Evolutionary conservation across 1,140 invertebrate species (phyloP).

Genomic region (Lepidostoma basale): DNA sequence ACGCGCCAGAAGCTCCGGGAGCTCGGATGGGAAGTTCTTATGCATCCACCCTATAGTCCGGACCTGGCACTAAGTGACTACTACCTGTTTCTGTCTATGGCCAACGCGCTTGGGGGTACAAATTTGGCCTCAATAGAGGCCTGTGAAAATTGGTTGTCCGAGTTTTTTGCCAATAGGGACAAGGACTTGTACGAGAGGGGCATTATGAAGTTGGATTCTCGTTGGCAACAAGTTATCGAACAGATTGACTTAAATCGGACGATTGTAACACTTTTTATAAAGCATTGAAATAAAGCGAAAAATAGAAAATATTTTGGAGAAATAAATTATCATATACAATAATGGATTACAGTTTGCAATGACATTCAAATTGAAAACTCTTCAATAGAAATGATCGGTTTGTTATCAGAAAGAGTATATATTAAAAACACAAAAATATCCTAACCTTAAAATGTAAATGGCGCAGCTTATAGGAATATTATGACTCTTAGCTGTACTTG

Average conservation of each 20-base stretch:
- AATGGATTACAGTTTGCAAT: no score
- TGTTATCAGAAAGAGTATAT: no score
- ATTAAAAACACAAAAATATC: no score
- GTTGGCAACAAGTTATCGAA: constrained; percentile 14
- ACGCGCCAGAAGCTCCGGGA: constrained; percentile 4
- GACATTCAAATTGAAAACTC: no score
- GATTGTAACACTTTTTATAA: constrained; percentile 15
- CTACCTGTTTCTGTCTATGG: not conserved
- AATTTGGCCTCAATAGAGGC: not conserved
- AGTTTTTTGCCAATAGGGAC: constrained; percentile 1
- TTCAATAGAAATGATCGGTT: no score
- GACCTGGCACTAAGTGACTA: constrained; percentile 4
- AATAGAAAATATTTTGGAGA: no score
- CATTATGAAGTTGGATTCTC: not conserved
- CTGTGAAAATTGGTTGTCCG: constrained; percentile 1
- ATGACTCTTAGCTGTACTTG: no score
- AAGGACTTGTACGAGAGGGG: not conserved
- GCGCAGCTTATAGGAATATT: no score
- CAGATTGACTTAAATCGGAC: constrained; percentile 10
- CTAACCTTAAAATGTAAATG: no score
- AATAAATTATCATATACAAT: no score
- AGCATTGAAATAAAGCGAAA: constrained; percentile 8
- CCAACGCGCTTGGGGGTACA: not conserved
- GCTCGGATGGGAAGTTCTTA: not conserved
- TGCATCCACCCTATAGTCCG: not conserved